Conservation (phyloP, 2,888 invertebrate species). For the Rotaria sp. region DNA sequence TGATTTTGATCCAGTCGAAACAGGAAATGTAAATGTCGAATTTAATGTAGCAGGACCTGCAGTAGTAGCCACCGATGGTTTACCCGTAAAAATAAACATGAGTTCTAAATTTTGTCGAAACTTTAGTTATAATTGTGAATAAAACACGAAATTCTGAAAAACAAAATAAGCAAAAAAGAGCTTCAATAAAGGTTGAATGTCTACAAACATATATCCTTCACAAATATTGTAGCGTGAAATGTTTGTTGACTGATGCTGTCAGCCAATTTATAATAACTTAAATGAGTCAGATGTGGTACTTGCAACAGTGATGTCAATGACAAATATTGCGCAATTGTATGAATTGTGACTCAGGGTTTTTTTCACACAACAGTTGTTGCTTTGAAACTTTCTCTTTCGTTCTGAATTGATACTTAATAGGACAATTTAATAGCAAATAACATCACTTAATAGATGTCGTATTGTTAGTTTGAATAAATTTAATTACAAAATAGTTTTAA, state of each 20-base stretch:
- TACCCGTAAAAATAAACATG: not conserved
- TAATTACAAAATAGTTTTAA: too few relatives aligned
- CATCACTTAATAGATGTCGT: not conserved
- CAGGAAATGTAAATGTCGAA: not conserved
- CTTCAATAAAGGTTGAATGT: too few relatives aligned
- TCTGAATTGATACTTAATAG: not conserved
- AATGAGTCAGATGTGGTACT: not conserved
- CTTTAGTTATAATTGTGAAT: not conserved
- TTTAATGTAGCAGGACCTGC: not conserved
- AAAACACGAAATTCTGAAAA: not conserved
- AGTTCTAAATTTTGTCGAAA: not conserved
- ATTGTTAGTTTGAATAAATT: not conserved
- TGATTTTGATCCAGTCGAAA: not conserved
- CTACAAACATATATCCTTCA: not conserved
- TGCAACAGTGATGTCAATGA: not conserved
- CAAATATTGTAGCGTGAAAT: not conserved
- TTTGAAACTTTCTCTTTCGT: not conserved
- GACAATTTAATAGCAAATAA: not conserved
- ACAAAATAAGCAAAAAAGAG: not conserved
- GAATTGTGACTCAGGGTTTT: not conserved
- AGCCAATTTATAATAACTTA: not conserved
- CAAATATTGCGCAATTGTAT: not conserved
- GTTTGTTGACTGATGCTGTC: not conserved
- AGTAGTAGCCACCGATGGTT: not conserved
- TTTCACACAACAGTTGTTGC: not conserved